A percentile compares a stretch with the other conserved stretches of the same genome.
These are phyloP conservation scores for Mythimna lalbum DNA, from an alignment of 2,888 invertebrate species.

Conservation along the genomic window DNA sequence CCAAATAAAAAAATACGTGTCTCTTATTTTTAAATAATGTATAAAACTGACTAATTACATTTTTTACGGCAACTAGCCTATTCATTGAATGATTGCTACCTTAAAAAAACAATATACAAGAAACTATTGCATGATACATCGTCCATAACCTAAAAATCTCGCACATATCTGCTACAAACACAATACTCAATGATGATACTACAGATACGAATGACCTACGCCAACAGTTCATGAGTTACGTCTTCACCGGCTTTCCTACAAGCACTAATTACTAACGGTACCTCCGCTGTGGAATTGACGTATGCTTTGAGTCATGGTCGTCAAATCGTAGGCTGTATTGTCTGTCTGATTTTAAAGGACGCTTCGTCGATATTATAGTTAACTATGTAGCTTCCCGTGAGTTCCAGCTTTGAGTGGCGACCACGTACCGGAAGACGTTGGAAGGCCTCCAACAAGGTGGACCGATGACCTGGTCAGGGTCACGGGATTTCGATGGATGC, in stretches of 20 bases:
- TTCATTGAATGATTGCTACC: no score
- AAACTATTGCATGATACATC: background rate
- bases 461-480: no score
- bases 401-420: no score
- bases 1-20: no score
- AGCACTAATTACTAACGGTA: slow-evolving; percentile 41
- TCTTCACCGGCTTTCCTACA: slow-evolving; percentile 2
- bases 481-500: no score
- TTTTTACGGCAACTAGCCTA: no score
- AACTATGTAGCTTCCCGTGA: no score
- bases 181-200: slow-evolving; percentile 6
- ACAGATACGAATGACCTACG: slow-evolving; percentile 35
- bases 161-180: slow-evolving; percentile 17
- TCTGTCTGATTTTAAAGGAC: background rate
- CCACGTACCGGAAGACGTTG: no score
- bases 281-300: slow-evolving; percentile 11
- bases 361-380: no score
- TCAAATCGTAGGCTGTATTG: background rate
- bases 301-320: slow-evolving; percentile 15
- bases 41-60: no score
- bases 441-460: no score
- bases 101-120: background rate
- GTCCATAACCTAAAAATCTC: slow-evolving; percentile 13
- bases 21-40: no score
- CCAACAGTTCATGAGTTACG: slow-evolving; percentile 23